These are phyloP conservation scores for Notoglanidium macrostoma DNA, from an alignment of 2,797 vertebrate species.

Conservation along the genomic window DNA sequence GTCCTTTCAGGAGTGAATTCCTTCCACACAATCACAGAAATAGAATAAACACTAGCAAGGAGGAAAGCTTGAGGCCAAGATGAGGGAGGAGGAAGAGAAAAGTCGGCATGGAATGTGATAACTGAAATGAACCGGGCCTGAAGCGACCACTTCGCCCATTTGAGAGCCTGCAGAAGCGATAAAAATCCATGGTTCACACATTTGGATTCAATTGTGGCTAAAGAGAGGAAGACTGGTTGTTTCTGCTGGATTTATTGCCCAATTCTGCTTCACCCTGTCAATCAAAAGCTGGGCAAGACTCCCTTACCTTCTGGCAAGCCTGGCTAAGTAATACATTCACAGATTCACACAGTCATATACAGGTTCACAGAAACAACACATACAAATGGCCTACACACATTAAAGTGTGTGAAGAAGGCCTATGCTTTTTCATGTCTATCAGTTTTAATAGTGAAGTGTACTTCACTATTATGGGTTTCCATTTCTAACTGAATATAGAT, in stretches of 20 bases:
- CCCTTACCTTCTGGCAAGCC: constrained; percentile 48
- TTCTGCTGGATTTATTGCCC: constrained; percentile 48
- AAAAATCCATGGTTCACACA: constrained; percentile 61
- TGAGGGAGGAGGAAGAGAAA: constrained; percentile 36
- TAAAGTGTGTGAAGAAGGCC: neutral
- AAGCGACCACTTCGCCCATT: constrained; percentile 51
- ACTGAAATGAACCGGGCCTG: constrained; percentile 55
- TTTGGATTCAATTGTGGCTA: constrained; percentile 57
- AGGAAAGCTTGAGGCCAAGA: constrained; percentile 19
- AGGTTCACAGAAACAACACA: constrained; percentile 24
- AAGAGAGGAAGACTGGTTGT: constrained; percentile 38
- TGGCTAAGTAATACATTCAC: constrained; percentile 36
- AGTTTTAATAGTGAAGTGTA: neutral
- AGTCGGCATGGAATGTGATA: constrained; percentile 39
- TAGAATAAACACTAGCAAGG: constrained; percentile 34
- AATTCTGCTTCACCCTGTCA: constrained; percentile 51
- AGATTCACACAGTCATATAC: constrained; percentile 28
- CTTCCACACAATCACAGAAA: constrained; percentile 41
- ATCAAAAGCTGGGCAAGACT: constrained; percentile 50
- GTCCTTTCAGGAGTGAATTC: constrained; percentile 43
- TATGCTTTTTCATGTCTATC: neutral
- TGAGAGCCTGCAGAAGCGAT: constrained; percentile 63
- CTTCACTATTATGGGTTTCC: constrained; percentile 11
- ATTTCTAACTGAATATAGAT: constrained; percentile 12
- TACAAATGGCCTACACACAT: neutral